Percentiles rank a stretch among this genome's conserved stretches.
phyloP scores from a whole-genome alignment of 2,888 invertebrate genomes.

The Metalampra italica region DNA sequence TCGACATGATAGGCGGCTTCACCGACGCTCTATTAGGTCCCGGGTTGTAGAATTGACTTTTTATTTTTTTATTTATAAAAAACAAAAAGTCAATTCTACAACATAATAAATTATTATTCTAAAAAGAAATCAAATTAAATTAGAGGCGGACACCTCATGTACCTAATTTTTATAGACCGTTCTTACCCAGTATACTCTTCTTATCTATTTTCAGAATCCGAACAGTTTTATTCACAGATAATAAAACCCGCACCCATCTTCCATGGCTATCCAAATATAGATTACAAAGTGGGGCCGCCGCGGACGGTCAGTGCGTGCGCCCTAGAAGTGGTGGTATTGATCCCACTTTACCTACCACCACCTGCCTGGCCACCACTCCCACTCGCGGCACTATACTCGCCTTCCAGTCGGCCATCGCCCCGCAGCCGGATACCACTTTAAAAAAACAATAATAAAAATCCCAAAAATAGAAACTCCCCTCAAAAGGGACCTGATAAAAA shows the following conservation, averaged over 20 bases:
- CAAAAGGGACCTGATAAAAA: constrained; percentile 20
- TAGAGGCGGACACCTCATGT: too few relatives aligned
- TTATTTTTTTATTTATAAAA: too few relatives aligned
- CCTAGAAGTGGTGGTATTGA: constrained; percentile 66
- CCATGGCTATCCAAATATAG: constrained; percentile 49
- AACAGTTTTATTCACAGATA: constrained; percentile 21
- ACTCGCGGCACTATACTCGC: constrained; percentile 36
- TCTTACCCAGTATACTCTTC: too few relatives aligned
- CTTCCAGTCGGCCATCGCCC: constrained; percentile 69
- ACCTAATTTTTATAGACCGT: too few relatives aligned
- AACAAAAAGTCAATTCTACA: too few relatives aligned
- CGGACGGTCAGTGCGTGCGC: constrained; percentile 72
- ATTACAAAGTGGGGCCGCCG: constrained; percentile 34
- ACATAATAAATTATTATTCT: too few relatives aligned
- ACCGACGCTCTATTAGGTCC: too few relatives aligned
- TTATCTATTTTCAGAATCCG: too few relatives aligned
- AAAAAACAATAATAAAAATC: constrained; percentile 26
- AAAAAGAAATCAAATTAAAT: too few relatives aligned
- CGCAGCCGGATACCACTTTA: constrained; percentile 55
- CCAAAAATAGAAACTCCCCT: constrained; percentile 26
- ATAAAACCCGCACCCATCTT: constrained; percentile 35
- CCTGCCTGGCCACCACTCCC: constrained; percentile 62
- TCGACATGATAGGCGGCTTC: too few relatives aligned
- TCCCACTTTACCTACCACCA: constrained; percentile 64
- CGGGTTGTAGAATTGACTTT: too few relatives aligned